Base-by-base conservation (phyloP, 2,888 invertebrate species). In the Microplitis manilae region DNA sequence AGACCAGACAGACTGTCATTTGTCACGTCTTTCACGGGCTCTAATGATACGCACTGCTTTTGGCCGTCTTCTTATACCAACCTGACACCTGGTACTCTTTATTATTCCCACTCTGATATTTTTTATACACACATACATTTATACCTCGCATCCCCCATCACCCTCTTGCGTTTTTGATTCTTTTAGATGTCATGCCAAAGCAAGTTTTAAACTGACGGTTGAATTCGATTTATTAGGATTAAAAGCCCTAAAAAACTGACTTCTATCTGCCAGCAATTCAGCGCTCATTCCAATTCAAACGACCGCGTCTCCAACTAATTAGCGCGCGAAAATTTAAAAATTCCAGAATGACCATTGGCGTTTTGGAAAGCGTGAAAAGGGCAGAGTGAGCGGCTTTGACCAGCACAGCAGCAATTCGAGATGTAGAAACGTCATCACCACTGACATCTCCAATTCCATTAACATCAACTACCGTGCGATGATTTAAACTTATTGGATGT, bases 11-110 rank as follows among this genome's bases (percentile, higher is more conserved):
- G 88, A 87, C 83, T 86, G 87, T 89, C 90, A 89, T 89, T 89
- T 89, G 89, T 89, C 89, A 90, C 85, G 87, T 89, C 88, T 87
- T 88, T 88, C 87, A 87, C 85, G 84, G 82, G 85, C 86, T 89
- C 88, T 89, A 89, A 90, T 90, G 89, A 89, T 88, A 88, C 88
- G 88, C 87, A 89, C 89, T 88, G 88, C 88, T 89, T 87, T 88
- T 86, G 85, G 86, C 87, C 86, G 86, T 86, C 87, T 86, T 87
- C 87, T 87, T 87, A 83, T 84, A 59, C 82, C 84, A 84, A 84
- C 68, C 75, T 41, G 87, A 86, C 89, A 89, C 89, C 89, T 90
- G 89, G 89, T 87, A 88, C 84, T 65, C 38, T 81, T 88, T 79
- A 80, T 81, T 81, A 76, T 67, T 74, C 73, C 70, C 71, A 30